A percentile compares a stretch with the other conserved stretches of the same genome.
Evolutionary conservation across 2,888 invertebrate species (phyloP).

Genomic region (Timema cristinae): DNA sequence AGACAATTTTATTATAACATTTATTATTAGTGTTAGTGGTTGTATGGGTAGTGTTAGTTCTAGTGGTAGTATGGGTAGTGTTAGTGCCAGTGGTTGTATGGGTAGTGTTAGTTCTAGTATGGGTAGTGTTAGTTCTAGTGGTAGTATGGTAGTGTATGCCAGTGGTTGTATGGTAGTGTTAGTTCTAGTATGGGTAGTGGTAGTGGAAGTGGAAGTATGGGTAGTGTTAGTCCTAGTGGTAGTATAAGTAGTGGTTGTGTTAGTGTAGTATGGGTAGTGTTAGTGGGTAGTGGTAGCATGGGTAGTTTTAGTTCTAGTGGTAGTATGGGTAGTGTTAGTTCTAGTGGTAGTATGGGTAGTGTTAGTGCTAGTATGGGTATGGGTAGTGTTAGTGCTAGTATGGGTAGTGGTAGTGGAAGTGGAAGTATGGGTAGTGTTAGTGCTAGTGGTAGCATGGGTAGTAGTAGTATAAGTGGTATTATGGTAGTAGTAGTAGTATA

Average conservation of each 20-base stretch:
- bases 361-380: neutral
- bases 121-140: neutral
- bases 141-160: neutral
- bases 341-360: neutral
- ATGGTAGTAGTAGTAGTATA: neutral
- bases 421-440: neutral
- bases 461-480: neutral
- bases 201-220: neutral
- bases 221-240: neutral
- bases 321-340: neutral
- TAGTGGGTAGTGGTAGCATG: neutral
- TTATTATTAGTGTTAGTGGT: too few species aligned
- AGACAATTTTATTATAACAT: too few species aligned
- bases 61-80: too few species aligned
- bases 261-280: neutral
- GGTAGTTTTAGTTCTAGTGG: neutral
- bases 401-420: conserved; percentile 3
- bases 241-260: neutral
- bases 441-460: neutral
- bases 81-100: too few species aligned
- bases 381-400: conserved; percentile 13
- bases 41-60: too few species aligned
- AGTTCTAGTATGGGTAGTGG: neutral
- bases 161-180: neutral
- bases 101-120: too few species aligned